Conservation (phyloP, 2,113 vertebrate genomes). For the Corythaixoides concolor region DNA sequence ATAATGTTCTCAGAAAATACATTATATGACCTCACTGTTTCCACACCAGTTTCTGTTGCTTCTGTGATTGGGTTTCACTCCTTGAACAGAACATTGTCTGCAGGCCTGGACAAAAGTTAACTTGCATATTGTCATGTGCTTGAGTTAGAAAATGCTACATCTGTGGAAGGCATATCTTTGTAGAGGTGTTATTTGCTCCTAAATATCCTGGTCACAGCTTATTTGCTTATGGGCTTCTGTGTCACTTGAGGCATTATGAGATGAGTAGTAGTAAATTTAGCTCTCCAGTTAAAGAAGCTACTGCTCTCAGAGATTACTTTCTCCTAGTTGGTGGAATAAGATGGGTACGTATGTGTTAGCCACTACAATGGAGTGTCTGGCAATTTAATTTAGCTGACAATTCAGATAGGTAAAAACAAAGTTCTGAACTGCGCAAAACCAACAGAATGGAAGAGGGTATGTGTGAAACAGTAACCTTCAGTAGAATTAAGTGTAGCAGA, state of each 20-base stretch:
- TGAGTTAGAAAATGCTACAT: not conserved
- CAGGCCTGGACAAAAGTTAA: not conserved
- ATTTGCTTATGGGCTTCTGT: slow-evolving; percentile 7
- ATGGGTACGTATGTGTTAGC: not conserved
- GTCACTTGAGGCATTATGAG: slow-evolving; percentile 14
- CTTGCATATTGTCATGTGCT: not conserved
- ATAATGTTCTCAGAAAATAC: not conserved
- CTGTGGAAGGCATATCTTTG: not conserved
- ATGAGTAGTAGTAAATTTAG: slow-evolving; percentile 4
- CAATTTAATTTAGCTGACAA: not conserved
- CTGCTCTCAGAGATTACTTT: not conserved
- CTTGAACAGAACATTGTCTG: not conserved
- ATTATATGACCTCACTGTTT: not conserved
- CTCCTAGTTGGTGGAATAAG: not conserved
- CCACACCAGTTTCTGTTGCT: not conserved
- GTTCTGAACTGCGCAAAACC: not conserved
- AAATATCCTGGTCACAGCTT: not conserved
- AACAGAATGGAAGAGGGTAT: not conserved
- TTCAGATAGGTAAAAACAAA: not conserved
- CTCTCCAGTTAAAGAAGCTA: not conserved
- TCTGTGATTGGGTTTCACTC: not conserved
- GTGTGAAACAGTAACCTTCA: not conserved
- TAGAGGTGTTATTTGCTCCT: not conserved
- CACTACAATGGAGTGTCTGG: not conserved
- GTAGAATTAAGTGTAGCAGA: not conserved